Conservation (phyloP, 2,888 invertebrate genomes). For the Sepiola atlantica region DNA sequence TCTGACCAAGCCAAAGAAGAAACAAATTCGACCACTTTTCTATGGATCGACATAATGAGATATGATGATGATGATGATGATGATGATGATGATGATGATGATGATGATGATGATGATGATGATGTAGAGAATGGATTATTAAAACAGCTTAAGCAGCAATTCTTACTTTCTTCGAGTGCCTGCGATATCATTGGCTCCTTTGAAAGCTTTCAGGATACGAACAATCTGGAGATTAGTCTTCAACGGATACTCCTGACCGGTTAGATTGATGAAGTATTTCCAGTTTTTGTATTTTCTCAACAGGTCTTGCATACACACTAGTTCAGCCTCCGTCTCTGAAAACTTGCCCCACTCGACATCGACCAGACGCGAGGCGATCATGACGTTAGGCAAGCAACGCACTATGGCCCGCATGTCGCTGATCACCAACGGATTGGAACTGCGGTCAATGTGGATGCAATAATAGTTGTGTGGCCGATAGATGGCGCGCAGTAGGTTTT, state of each 20-base stretch:
- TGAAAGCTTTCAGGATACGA: slow-evolving; percentile 61
- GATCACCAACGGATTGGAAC: slow-evolving; percentile 51
- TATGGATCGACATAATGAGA: no score
- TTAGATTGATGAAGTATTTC: slow-evolving; percentile 72
- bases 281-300: slow-evolving; percentile 58
- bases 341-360: slow-evolving; percentile 65
- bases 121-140: neutral
- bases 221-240: slow-evolving; percentile 70
- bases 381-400: slow-evolving; percentile 63
- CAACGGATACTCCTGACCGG: slow-evolving; percentile 70
- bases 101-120: no score
- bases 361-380: slow-evolving; percentile 56
- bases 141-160: neutral
- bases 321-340: slow-evolving; percentile 64
- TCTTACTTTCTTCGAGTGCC: slow-evolving; percentile 57
- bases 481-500: slow-evolving; percentile 62
- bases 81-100: no score
- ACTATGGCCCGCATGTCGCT: slow-evolving; percentile 53
- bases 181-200: slow-evolving; percentile 68
- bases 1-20: no score
- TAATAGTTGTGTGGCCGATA: slow-evolving; percentile 68
- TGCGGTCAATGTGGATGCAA: slow-evolving; percentile 66
- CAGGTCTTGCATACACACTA: slow-evolving; percentile 64
- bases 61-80: no score
- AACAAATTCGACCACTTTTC: neutral